These are phyloP conservation scores for Halictus rubicundus DNA, from an alignment of 1,140 invertebrate genomes.

Conservation along the genomic window DNA sequence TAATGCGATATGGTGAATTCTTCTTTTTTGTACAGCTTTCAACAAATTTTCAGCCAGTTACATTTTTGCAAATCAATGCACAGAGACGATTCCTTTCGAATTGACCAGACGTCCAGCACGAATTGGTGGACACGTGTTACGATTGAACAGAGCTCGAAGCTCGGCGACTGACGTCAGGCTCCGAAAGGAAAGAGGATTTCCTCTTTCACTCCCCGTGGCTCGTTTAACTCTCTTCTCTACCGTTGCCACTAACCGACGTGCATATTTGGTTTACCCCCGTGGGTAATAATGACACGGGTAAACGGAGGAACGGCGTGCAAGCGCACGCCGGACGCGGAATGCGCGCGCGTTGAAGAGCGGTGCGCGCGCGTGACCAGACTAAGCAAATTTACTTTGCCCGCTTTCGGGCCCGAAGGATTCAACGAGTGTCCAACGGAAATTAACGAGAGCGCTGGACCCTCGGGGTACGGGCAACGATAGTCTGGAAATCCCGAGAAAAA, in stretches of 20 bases:
- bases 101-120: too few relatives aligned
- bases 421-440: constrained; percentile 57
- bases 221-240: constrained; percentile 32
- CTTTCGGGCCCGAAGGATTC: constrained; percentile 42
- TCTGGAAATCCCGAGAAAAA: constrained; percentile 39
- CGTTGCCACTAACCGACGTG: constrained; percentile 51
- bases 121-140: neutral
- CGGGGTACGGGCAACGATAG: neutral
- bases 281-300: constrained; percentile 66
- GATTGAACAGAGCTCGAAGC: neutral
- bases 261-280: constrained; percentile 56
- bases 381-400: constrained; percentile 65
- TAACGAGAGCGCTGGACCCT: constrained; percentile 45
- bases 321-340: constrained; percentile 28
- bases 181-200: constrained; percentile 2
- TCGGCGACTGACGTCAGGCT: constrained; percentile 17
- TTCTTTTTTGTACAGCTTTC: too few relatives aligned
- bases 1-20: too few relatives aligned
- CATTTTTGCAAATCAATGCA: too few relatives aligned
- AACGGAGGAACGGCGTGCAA: constrained; percentile 58
- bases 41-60: too few relatives aligned
- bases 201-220: constrained; percentile 28
- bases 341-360: constrained; percentile 38
- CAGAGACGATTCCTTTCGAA: too few relatives aligned
- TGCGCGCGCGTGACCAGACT: constrained; percentile 65